Conservation (phyloP, 2,888 invertebrate genomes). For the Andrena haemorrhoa region DNA sequence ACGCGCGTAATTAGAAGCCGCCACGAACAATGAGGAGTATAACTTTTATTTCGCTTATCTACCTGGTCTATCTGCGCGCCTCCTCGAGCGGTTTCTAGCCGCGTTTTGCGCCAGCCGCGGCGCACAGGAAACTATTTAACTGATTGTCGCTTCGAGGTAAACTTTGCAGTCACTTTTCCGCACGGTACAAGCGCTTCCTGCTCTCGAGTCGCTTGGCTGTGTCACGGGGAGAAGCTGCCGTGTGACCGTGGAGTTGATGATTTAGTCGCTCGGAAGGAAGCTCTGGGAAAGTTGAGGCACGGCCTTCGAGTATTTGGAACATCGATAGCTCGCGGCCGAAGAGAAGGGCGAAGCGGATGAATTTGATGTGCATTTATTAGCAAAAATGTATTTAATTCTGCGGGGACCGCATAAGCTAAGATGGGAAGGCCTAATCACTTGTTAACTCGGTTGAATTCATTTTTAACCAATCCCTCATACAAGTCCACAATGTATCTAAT, state of each 20-base stretch:
- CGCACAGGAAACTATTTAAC: slow-evolving; percentile 78
- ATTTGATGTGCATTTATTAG: not conserved
- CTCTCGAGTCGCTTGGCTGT: slow-evolving; percentile 69
- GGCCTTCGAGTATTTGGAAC: slow-evolving; percentile 1
- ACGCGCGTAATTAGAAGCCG: slow-evolving; percentile 82
- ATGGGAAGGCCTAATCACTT: too few relatives aligned
- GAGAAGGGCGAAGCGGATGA: not conserved
- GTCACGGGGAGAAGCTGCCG: slow-evolving; percentile 63
- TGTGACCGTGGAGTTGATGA: slow-evolving; percentile 49
- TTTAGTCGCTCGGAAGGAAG: slow-evolving; percentile 36
- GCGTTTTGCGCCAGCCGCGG: slow-evolving; percentile 56
- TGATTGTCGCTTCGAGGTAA: slow-evolving; percentile 76
- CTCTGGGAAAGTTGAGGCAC: slow-evolving; percentile 6
- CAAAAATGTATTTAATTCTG: too few relatives aligned
- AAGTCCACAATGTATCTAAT: not conserved
- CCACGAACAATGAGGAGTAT: slow-evolving; percentile 82
- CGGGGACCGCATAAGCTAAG: too few relatives aligned
- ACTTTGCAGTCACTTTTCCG: slow-evolving; percentile 75
- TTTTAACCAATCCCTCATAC: too few relatives aligned
- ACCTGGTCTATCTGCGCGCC: slow-evolving; percentile 76
- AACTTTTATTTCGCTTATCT: slow-evolving; percentile 83
- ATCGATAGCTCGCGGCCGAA: not conserved
- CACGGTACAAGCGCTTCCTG: slow-evolving; percentile 71
- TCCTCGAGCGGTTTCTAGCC: slow-evolving; percentile 49
- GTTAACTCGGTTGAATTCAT: too few relatives aligned